These are phyloP conservation scores for Mimas tiliae DNA, from an alignment of 2,888 invertebrate genomes.

Conservation along the genomic window DNA sequence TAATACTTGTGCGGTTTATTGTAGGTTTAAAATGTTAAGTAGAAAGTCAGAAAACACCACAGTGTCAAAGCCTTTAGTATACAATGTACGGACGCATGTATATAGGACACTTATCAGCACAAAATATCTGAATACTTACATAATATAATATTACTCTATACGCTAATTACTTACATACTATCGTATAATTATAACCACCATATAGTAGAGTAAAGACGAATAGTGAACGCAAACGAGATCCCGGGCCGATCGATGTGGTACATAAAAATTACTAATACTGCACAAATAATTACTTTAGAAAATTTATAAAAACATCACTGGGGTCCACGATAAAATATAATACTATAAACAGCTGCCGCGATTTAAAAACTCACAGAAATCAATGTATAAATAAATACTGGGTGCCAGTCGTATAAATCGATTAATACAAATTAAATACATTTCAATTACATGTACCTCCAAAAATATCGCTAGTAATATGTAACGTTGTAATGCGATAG, in stretches of 20 bases:
- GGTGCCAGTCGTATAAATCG: slow-evolving; percentile 60
- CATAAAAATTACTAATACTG: slow-evolving; percentile 75
- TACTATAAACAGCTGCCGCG: slow-evolving; percentile 60
- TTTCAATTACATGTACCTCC: slow-evolving; percentile 67
- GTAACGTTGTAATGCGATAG: slow-evolving; percentile 59
- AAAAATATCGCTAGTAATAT: slow-evolving; percentile 71
- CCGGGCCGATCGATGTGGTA: slow-evolving; percentile 63
- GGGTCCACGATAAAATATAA: slow-evolving; percentile 57
- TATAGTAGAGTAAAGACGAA: slow-evolving; percentile 52
- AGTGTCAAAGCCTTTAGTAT: slow-evolving; percentile 32
- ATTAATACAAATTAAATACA: slow-evolving; percentile 68
- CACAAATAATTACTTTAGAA: slow-evolving; percentile 68
- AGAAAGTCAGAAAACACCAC: slow-evolving; percentile 31
- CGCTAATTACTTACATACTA: slow-evolving; percentile 69
- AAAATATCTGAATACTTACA: slow-evolving; percentile 77
- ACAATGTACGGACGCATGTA: slow-evolving; percentile 44
- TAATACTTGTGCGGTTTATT: slow-evolving; percentile 13
- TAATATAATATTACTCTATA: slow-evolving; percentile 58
- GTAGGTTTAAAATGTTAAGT: slow-evolving; percentile 38
- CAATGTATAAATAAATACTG: slow-evolving; percentile 67
- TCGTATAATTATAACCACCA: slow-evolving; percentile 83
- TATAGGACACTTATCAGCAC: slow-evolving; percentile 62
- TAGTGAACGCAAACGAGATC: slow-evolving; percentile 77
- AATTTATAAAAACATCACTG: slow-evolving; percentile 48
- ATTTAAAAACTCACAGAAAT: slow-evolving; percentile 32